These are phyloP conservation scores for Mixornis gularis DNA, from an alignment of 2,113 vertebrate species.

Conservation along the genomic window DNA sequence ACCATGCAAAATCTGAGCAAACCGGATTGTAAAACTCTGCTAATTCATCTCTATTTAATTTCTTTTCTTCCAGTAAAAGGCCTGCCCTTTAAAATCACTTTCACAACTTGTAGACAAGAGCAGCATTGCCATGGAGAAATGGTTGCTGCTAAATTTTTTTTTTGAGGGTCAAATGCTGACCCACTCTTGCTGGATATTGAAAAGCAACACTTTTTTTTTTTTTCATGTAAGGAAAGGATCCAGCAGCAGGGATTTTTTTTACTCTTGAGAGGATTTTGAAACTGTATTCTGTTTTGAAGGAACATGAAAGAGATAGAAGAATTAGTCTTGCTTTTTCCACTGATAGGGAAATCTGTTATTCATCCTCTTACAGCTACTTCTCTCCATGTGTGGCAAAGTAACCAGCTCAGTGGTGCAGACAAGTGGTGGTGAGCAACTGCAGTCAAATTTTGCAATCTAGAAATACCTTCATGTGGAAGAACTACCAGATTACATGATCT, in stretches of 20 bases:
- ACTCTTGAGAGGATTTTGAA: not conserved
- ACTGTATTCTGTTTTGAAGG: not conserved
- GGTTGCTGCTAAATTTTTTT: not conserved
- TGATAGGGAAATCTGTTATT: not conserved
- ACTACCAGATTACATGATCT: not conserved
- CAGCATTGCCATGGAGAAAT: not conserved
- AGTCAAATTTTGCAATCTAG: not conserved
- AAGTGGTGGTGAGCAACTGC: not conserved
- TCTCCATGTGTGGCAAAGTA: not conserved
- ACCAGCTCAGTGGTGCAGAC: not conserved
- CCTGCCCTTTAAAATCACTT: not conserved
- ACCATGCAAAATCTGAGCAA: not conserved
- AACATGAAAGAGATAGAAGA: not conserved
- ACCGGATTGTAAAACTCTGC: accelerated
- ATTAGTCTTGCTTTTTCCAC: not conserved
- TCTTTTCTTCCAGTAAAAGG: not conserved
- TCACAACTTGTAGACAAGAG: not conserved
- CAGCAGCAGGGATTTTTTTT: not conserved
- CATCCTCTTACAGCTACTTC: not conserved
- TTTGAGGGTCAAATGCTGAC: not conserved
- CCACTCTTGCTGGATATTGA: not conserved
- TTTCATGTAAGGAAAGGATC: not conserved
- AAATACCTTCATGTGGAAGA: not conserved
- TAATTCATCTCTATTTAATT: not conserved
- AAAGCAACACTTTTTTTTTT: not conserved